These are phyloP conservation scores for Pseudanteris insignis DNA, from an alignment of 2,888 invertebrate species.

Conservation along the genomic window DNA sequence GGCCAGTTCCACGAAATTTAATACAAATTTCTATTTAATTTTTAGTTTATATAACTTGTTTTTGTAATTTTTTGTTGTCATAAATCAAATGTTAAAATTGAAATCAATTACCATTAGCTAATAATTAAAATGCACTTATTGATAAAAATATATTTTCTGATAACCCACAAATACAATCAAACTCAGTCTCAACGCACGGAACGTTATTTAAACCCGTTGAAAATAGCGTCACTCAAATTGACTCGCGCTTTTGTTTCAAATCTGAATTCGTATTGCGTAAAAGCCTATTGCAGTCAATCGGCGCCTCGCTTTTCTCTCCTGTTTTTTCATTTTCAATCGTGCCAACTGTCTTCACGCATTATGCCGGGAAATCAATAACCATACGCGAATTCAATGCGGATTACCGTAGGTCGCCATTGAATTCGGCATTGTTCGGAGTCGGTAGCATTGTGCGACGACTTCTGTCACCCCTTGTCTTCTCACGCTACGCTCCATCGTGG, in stretches of 20 bases:
- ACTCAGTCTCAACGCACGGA: slow-evolving; percentile 15
- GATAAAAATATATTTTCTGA: too few relatives aligned
- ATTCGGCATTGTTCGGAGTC: slow-evolving; percentile 41
- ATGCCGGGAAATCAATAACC: slow-evolving; percentile 44
- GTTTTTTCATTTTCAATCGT: slow-evolving; percentile 15
- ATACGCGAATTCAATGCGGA: slow-evolving; percentile 40
- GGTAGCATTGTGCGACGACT: slow-evolving; percentile 38
- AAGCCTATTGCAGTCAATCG: slow-evolving; percentile 32
- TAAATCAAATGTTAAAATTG: too few relatives aligned
- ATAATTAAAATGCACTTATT: too few relatives aligned
- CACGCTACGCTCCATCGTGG: slow-evolving; percentile 43
- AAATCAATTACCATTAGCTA: too few relatives aligned
- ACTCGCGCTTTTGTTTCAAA: slow-evolving; percentile 28
- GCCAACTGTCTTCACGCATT: slow-evolving; percentile 31
- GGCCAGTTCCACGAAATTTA: too few relatives aligned
- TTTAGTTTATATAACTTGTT: too few relatives aligned
- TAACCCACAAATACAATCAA: slow-evolving; percentile 12
- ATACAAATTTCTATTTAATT: too few relatives aligned
- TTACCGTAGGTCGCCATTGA: slow-evolving; percentile 44
- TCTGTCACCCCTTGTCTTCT: slow-evolving; percentile 46
- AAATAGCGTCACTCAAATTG: slow-evolving; percentile 12
- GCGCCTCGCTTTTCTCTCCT: background rate
- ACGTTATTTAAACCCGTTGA: slow-evolving; percentile 8
- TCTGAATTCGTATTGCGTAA: slow-evolving; percentile 31
- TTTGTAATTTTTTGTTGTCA: too few relatives aligned